phyloP scores from a whole-genome alignment of 2,888 invertebrate genomes.

The Cataglyphis albicans region DNA sequence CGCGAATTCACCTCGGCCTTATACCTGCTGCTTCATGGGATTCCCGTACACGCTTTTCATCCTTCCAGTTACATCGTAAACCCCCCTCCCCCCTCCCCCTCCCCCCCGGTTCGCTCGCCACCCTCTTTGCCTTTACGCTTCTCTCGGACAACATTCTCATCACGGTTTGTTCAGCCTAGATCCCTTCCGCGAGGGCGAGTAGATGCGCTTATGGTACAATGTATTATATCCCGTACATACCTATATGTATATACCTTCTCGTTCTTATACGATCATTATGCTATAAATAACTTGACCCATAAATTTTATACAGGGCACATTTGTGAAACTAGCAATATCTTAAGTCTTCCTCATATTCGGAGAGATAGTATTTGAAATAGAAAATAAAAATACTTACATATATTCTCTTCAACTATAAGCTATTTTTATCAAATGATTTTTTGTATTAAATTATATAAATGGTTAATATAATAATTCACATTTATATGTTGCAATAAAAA shows the following conservation, averaged over 20 bases:
- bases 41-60: slow-evolving; percentile 69
- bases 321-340: slow-evolving; percentile 19
- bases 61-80: slow-evolving; percentile 67
- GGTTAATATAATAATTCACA: too few relatives aligned
- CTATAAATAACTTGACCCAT: slow-evolving; percentile 53
- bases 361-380: neutral
- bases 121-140: slow-evolving; percentile 29
- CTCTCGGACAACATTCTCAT: slow-evolving; percentile 53
- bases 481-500: too few relatives aligned
- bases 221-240: neutral
- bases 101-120: neutral
- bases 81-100: neutral
- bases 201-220: neutral
- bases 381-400: neutral
- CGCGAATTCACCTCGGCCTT: slow-evolving; percentile 70
- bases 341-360: neutral
- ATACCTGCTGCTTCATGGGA: slow-evolving; percentile 70
- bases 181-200: slow-evolving; percentile 44
- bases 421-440: too few relatives aligned
- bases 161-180: slow-evolving; percentile 37
- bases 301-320: slow-evolving; percentile 27
- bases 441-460: too few relatives aligned
- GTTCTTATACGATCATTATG: slow-evolving; percentile 27
- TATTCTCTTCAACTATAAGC: neutral
- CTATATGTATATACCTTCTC: neutral